Conservation (phyloP, 1,140 invertebrate genomes). For the Drosophila ohnishii region DNA sequence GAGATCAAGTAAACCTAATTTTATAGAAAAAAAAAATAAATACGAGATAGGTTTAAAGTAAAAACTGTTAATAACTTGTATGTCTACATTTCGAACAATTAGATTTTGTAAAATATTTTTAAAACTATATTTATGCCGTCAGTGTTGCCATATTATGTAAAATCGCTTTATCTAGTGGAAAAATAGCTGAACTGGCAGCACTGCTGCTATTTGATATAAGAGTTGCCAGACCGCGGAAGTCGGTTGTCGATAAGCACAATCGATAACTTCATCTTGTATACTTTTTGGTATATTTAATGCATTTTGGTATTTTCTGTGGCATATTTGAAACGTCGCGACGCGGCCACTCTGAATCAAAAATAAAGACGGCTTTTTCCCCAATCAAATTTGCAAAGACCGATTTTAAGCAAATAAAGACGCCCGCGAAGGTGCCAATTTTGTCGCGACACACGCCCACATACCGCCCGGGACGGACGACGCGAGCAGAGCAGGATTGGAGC, state of each 20-base stretch:
- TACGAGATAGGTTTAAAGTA: slow-evolving; percentile 28
- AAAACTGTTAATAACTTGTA: not conserved
- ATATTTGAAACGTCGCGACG: slow-evolving; percentile 1
- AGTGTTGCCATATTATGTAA: too few relatives aligned
- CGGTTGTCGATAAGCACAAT: not conserved
- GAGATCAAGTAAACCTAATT: slow-evolving; percentile 51
- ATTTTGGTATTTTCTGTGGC: not conserved
- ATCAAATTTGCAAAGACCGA: slow-evolving; percentile 18
- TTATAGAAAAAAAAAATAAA: slow-evolving; percentile 25
- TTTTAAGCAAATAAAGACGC: slow-evolving; percentile 18
- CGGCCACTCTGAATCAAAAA: slow-evolving; percentile 23
- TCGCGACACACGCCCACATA: not conserved
- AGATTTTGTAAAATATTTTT: too few relatives aligned
- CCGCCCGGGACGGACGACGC: slow-evolving; percentile 16
- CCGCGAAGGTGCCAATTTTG: slow-evolving; percentile 9
- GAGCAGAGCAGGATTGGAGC: slow-evolving; percentile 12
- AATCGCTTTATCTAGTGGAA: too few relatives aligned
- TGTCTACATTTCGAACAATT: too few relatives aligned
- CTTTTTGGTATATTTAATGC: not conserved
- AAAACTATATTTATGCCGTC: not conserved
- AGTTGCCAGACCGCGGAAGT: not conserved
- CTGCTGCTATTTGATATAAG: not conserved
- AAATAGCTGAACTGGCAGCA: too few relatives aligned
- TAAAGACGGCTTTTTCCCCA: slow-evolving; percentile 32
- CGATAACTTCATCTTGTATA: not conserved